Evolutionary conservation across 2,113 vertebrate genomes (phyloP).

Genomic region (Melanerpes aurifrons): DNA sequence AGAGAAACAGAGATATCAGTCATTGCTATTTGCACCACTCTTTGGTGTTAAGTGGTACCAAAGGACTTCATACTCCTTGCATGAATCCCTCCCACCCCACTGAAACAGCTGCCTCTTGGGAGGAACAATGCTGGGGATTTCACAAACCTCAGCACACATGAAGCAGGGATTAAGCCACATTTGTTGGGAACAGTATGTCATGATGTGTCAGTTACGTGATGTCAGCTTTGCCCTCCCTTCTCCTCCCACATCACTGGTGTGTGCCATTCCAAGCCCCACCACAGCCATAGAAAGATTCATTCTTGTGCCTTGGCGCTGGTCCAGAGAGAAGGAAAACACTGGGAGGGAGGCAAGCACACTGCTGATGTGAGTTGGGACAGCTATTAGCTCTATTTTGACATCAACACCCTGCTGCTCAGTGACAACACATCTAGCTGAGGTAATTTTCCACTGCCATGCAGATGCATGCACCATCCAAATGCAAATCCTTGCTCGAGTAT

Average conservation of each 20-base stretch:
- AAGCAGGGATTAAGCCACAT: background rate
- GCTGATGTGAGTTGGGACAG: background rate
- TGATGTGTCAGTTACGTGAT: background rate
- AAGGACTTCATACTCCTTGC: background rate
- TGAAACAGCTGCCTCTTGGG: background rate
- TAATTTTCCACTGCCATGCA: background rate
- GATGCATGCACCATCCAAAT: background rate
- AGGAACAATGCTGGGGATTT: background rate
- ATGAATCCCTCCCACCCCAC: background rate
- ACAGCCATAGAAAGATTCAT: background rate
- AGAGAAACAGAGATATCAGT: background rate
- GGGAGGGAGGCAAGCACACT: background rate
- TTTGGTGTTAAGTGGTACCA: background rate
- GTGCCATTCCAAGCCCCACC: background rate
- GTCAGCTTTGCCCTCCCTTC: background rate
- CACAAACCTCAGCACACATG: background rate
- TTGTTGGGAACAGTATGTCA: background rate
- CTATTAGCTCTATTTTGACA: background rate
- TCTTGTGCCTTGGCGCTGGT: background rate
- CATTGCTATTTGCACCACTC: background rate
- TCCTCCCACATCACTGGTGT: rapidly evolving
- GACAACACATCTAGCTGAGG: background rate
- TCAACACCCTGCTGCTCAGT: background rate
- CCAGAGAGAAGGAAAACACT: background rate
- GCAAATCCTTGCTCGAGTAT: background rate